phyloP scores from a whole-genome alignment of 2,797 vertebrate genomes.

The Acipenser transmontanus region DNA sequence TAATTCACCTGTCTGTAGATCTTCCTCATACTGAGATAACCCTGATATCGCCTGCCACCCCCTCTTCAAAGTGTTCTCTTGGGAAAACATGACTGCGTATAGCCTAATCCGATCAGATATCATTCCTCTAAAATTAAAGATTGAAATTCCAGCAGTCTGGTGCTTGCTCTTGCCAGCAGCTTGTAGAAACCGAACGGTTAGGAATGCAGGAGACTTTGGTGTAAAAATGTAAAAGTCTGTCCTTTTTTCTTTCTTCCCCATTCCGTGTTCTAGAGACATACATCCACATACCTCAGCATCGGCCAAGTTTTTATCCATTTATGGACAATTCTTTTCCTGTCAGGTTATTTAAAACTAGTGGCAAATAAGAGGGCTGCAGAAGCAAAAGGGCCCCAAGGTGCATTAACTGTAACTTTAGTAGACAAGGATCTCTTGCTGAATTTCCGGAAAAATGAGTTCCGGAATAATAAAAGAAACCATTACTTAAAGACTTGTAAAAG shows the following conservation, averaged over 20 bases:
- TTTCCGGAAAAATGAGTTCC: background rate
- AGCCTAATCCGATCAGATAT: conserved; percentile 32
- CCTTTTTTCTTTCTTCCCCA: background rate
- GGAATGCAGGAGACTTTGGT: conserved; percentile 13
- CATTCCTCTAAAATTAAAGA: conserved; percentile 31
- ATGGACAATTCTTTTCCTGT: conserved; percentile 14
- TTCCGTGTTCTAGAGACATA: conserved; percentile 7
- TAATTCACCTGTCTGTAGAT: background rate
- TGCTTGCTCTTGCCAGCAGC: conserved; percentile 19
- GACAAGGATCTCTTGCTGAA: background rate
- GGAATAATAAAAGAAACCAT: background rate
- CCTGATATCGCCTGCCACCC: conserved; percentile 12
- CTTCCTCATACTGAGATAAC: background rate
- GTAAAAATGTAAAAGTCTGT: conserved; percentile 6
- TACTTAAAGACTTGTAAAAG: too few species aligned
- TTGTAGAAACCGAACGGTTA: conserved; percentile 11
- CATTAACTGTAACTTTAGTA: too few species aligned
- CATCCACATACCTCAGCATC: conserved; percentile 5
- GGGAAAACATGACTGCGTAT: conserved; percentile 23
- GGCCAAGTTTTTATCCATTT: conserved; percentile 13
- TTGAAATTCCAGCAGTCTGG: conserved; percentile 30
- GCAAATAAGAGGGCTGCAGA: background rate
- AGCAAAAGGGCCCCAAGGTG: background rate
- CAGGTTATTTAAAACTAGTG: conserved; percentile 10
- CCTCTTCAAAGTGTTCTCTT: conserved; percentile 17